These are phyloP conservation scores for Pempheris klunzingeri DNA, from an alignment of 2,797 vertebrate genomes.

Conservation along the genomic window DNA sequence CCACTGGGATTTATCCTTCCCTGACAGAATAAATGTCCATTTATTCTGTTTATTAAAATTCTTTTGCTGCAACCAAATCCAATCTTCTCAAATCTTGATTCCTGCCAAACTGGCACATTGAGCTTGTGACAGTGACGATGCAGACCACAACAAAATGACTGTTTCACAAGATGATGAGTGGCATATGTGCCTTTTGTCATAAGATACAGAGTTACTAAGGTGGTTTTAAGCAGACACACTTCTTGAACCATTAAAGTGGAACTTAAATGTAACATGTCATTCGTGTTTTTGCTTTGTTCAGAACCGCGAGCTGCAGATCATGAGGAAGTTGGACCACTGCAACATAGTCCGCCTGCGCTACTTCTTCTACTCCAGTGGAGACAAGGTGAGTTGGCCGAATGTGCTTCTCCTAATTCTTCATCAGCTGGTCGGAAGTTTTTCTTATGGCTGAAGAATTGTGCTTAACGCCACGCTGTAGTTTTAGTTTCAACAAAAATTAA, in stretches of 20 bases:
- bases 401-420: not conserved
- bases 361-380: slow-evolving; percentile 99
- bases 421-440: slow-evolving; percentile 1
- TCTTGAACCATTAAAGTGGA: not conserved
- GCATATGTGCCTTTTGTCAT: slow-evolving; percentile 13
- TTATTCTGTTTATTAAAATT: not conserved
- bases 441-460: not conserved
- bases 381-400: slow-evolving; percentile 88
- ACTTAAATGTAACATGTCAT: not conserved
- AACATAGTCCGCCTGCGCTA: slow-evolving; percentile 99
- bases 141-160: slow-evolving; percentile 24
- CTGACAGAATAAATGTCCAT: not conserved
- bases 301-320: slow-evolving; percentile 98
- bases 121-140: slow-evolving; percentile 27
- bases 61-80: slow-evolving; percentile 6
- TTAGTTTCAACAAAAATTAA: not conserved
- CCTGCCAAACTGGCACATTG: slow-evolving; percentile 17
- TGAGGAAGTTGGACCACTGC: slow-evolving; percentile 99
- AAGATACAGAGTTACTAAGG: not conserved
- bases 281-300: slow-evolving; percentile 54
- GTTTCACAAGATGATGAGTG: slow-evolving; percentile 6
- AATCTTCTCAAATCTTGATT: slow-evolving; percentile 8
- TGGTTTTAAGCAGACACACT: not conserved
- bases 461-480: not conserved
- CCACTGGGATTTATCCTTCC: not conserved